A percentile compares a stretch with the other conserved stretches of the same genome.
These are phyloP conservation scores for Drosophila borborema DNA, from an alignment of 2,888 invertebrate genomes.

Conservation along the genomic window DNA sequence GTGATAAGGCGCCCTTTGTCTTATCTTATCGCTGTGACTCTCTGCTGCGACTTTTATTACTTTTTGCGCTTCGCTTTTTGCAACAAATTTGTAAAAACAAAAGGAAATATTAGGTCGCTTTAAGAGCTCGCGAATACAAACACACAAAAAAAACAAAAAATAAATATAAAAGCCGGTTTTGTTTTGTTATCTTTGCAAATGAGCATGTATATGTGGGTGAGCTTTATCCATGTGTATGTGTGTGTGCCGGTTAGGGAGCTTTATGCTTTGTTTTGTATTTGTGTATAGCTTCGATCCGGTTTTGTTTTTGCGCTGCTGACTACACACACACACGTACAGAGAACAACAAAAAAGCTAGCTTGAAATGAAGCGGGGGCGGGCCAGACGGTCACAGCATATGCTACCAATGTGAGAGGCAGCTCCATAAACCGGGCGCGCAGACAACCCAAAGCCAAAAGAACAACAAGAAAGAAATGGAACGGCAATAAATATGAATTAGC, in stretches of 20 bases:
- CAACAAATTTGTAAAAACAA: conserved; percentile 47
- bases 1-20: conserved; percentile 64
- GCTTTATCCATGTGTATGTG: conserved; percentile 36
- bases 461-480: conserved; percentile 57
- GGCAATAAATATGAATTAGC: conserved; percentile 64
- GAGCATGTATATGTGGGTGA: conserved; percentile 73
- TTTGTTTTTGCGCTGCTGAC: conserved; percentile 52
- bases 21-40: conserved; percentile 57
- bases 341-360: conserved; percentile 38
- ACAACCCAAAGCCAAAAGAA: conserved; percentile 49
- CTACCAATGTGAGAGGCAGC: conserved; percentile 30
- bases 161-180: conserved; percentile 65
- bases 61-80: conserved; percentile 41
- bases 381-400: conserved; percentile 45
- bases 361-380: conserved; percentile 7
- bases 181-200: conserved; percentile 56
- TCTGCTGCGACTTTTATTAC: conserved; percentile 2
- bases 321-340: conserved; percentile 29
- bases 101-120: conserved; percentile 69
- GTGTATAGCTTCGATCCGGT: conserved; percentile 62
- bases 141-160: conserved; percentile 12
- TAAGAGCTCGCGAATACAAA: conserved; percentile 22
- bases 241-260: conserved; percentile 64
- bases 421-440: conserved; percentile 47
- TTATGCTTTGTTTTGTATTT: conserved; percentile 53